phyloP scores from a whole-genome alignment of 2,113 vertebrate genomes.

The Tenebrosternarchus preto region DNA sequence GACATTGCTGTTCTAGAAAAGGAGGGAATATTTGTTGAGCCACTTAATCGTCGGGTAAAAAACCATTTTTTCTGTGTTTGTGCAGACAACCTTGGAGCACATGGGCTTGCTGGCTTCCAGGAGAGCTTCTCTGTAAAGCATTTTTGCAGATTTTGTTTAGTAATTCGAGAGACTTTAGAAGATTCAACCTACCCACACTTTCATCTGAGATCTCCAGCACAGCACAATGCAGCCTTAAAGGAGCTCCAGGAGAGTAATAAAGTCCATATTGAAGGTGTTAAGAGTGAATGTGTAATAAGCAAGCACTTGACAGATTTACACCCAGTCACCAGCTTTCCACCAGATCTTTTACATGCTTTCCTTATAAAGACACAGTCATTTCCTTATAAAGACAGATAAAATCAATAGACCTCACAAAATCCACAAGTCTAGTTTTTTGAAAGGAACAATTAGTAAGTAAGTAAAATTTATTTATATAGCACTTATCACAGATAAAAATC shows the following conservation, averaged over 20 bases:
- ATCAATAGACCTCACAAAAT: constrained; percentile 21
- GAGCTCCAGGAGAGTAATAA: background rate
- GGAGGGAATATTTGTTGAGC: constrained; percentile 28
- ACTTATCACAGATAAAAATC: too few species aligned
- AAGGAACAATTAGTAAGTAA: background rate
- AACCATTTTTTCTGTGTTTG: constrained; percentile 45
- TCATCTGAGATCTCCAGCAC: constrained; percentile 12
- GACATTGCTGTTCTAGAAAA: constrained; percentile 23
- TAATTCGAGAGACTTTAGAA: constrained; percentile 19
- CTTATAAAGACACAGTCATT: constrained; percentile 1
- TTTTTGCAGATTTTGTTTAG: constrained; percentile 37
- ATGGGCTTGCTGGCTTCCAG: constrained; percentile 40
- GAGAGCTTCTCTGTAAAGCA: constrained; percentile 42
- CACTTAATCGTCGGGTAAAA: background rate
- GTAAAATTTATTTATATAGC: too few species aligned
- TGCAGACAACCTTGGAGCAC: constrained; percentile 50
- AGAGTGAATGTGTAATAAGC: background rate
- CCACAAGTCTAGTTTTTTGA: constrained; percentile 3
- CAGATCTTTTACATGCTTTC: constrained; percentile 36
- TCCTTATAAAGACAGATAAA: constrained; percentile 22
- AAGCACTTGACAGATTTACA: constrained; percentile 11
- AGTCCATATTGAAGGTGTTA: background rate
- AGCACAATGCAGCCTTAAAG: constrained; percentile 11
- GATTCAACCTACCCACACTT: background rate
- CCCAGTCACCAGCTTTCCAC: too few species aligned